Conservation (phyloP, 2,797 vertebrate species). For the Decapterus maruadsi region DNA sequence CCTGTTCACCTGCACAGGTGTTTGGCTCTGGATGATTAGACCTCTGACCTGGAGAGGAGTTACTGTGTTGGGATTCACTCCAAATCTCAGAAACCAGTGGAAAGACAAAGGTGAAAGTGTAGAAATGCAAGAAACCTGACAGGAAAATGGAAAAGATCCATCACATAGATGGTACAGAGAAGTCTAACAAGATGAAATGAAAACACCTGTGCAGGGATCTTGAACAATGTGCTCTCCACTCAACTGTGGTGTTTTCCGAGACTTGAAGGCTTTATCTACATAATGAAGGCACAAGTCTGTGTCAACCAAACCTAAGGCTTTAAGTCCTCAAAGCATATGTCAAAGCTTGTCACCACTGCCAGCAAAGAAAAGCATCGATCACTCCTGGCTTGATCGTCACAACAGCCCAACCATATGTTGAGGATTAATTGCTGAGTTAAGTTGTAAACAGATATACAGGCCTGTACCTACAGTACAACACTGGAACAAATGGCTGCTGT, state of each 20-base stretch:
- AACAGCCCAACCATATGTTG: conserved; percentile 40
- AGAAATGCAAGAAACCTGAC: neutral
- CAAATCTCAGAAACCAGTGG: neutral
- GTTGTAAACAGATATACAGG: conserved; percentile 24
- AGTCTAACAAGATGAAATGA: conserved; percentile 6
- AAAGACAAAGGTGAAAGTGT: neutral
- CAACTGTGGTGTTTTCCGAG: neutral
- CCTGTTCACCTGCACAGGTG: neutral
- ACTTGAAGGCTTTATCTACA: neutral
- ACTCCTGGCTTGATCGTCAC: conserved; percentile 26
- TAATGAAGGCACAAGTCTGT: neutral
- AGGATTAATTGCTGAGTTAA: conserved; percentile 41
- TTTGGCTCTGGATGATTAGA: conserved; percentile 3
- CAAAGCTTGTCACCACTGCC: conserved; percentile 25
- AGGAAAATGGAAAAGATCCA: neutral
- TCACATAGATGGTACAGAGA: neutral
- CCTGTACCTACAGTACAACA: neutral
- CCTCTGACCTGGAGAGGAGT: neutral
- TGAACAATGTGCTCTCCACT: neutral
- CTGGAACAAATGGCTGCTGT: conserved; percentile 3
- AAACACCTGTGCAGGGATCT: neutral
- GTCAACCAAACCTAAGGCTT: conserved; percentile 12
- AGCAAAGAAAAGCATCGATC: conserved; percentile 47
- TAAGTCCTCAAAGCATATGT: conserved; percentile 54
- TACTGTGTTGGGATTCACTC: neutral